Conservation (phyloP, 2,113 vertebrate genomes). For the Nyctibius bracteatus region DNA sequence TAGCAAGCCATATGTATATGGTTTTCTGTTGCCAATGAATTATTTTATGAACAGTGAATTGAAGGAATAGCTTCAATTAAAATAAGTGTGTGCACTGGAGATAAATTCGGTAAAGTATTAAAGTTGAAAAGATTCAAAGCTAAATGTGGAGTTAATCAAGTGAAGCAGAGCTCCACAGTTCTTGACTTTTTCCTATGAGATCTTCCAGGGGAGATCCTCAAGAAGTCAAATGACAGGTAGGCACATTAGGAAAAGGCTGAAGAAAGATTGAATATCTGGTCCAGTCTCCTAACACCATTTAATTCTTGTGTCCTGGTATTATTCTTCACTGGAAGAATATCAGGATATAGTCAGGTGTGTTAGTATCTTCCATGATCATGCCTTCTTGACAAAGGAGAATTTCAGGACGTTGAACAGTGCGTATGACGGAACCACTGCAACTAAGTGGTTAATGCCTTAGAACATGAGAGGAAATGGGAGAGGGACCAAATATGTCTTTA, state of each 20-base stretch:
- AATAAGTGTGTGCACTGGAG: neutral
- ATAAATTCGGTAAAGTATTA: neutral
- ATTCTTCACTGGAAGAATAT: neutral
- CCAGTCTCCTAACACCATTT: neutral
- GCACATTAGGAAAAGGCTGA: neutral
- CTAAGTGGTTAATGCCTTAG: neutral
- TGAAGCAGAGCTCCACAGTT: neutral
- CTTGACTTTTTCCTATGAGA: neutral
- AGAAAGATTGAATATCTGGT: neutral
- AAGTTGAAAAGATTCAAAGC: neutral
- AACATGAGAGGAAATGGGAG: slow-evolving; percentile 5
- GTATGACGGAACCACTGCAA: neutral
- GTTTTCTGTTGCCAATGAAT: neutral
- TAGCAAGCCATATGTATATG: neutral
- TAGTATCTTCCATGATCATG: neutral
- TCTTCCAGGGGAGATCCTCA: neutral
- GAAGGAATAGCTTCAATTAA: neutral
- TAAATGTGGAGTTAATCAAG: neutral
- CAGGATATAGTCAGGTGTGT: neutral
- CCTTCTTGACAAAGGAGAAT: neutral
- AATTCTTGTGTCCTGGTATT: neutral
- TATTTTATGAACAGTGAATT: neutral
- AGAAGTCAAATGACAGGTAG: neutral
- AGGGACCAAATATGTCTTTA: slow-evolving; percentile 29
- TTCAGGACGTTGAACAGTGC: neutral